Evolutionary conservation across 1,140 invertebrate species (phyloP).

Genomic region (Hycleus cichorii): DNA sequence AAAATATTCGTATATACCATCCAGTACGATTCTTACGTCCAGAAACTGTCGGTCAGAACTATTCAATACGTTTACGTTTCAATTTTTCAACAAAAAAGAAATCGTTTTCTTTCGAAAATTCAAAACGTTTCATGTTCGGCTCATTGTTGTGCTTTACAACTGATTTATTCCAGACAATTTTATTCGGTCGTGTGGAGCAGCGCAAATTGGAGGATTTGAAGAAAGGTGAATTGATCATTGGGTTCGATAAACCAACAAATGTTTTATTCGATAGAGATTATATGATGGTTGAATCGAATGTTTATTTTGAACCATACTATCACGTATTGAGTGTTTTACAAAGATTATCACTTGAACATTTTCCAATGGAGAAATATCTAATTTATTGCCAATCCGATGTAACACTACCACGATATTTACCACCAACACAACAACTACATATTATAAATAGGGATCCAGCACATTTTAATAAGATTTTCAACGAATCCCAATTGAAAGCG

Average conservation of each 20-base stretch:
- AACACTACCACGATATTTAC: conserved; percentile 25
- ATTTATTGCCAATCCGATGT: conserved; percentile 37
- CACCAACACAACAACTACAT: not conserved
- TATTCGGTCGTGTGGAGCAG: conserved; percentile 59
- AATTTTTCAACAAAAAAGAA: conserved; percentile 21
- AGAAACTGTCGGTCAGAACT: conserved; percentile 18
- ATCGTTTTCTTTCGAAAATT: conserved; percentile 34
- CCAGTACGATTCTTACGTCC: conserved; percentile 21
- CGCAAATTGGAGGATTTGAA: conserved; percentile 44
- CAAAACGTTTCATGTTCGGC: conserved; percentile 61
- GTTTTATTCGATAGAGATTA: conserved; percentile 40
- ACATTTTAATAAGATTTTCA: conserved; percentile 32
- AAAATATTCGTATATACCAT: conserved; percentile 32
- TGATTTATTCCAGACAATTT: conserved; percentile 58
- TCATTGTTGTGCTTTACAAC: conserved; percentile 63
- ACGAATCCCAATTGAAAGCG: conserved; percentile 53
- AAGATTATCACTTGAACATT: conserved; percentile 44
- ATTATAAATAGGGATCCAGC: conserved; percentile 15
- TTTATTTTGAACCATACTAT: conserved; percentile 63
- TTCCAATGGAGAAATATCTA: conserved; percentile 56
- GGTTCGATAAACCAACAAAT: conserved; percentile 37
- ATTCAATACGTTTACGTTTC: conserved; percentile 21
- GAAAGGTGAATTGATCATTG: conserved; percentile 46
- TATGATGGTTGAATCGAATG: conserved; percentile 57
- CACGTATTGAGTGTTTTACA: conserved; percentile 55